Evolutionary conservation across 2,888 invertebrate genomes (phyloP), one percentile per base, ranked within the genome.

Genomic region (Lochmaea capreae): DNA sequence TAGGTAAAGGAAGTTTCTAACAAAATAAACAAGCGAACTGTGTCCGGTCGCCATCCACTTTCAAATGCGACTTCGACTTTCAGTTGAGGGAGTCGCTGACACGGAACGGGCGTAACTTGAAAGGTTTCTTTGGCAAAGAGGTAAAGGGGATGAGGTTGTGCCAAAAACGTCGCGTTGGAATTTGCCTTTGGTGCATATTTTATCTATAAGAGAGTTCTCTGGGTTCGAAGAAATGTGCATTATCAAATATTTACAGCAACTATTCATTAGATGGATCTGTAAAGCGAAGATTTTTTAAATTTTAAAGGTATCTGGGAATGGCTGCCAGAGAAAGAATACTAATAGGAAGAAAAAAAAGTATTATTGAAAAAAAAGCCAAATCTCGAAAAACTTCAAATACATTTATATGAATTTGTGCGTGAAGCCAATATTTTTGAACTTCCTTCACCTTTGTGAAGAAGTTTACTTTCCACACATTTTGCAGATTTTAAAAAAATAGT

Each of bases 21-120:
- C 69, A 46, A 70, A 73, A 73, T 73, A 73, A 69, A 73, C 73
- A 70, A 70, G 65, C 46, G 33, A 73, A 65, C 58, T 61, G 18
- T 26, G 65, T 57, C 43, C 69, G 59, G 73, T 67, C 66, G 43
- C 65, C 42, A 33, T 65, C 26, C 33, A 59, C 49, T 59, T 43
- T 70, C 69, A 69, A 73, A 73, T 61, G 65, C 70, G 65, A 58
- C 58, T 68, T 67, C 22, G 49, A 62, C 67, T 70, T 70, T 62
- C 46, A 52, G 63, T 54, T 52, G 66, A 58, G 54, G 68, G 65
- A 68, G 54, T 69, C 59, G 69, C 42, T 58, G 69, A 73, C 73
- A 54, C 46, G 69, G 54, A 73, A 73, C 73, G 69, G 72, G 72
- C 72, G 72, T 67, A 67, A 46, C 72, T 67, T 58, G 58, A 65